These are phyloP conservation scores for Valencia hispanica DNA, from an alignment of 2,797 vertebrate species.

Conservation along the genomic window DNA sequence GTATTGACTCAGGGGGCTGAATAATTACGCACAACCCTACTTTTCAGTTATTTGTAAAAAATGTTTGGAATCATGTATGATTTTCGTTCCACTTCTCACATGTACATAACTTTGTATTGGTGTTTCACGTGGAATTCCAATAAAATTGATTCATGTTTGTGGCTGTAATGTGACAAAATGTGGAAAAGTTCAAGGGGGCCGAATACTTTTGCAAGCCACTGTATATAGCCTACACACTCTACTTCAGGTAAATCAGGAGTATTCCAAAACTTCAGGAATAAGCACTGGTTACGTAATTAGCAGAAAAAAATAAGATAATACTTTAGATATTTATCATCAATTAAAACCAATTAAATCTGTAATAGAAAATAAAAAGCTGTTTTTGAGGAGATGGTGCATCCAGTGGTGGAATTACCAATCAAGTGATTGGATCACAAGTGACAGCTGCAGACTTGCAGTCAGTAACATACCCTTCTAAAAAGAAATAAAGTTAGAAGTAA, in stretches of 20 bases:
- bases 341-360: neutral
- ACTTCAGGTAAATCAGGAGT: neutral
- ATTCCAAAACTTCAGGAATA: neutral
- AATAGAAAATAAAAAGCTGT: neutral
- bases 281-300: neutral
- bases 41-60: no score
- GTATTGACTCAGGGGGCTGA: no score
- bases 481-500: conserved; percentile 18
- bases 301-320: neutral
- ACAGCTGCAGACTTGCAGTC: neutral
- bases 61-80: no score
- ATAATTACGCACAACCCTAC: no score
- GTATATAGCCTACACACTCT: no score
- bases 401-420: neutral
- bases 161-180: no score
- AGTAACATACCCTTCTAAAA: neutral
- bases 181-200: no score
- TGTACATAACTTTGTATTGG: no score
- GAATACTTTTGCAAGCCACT: no score
- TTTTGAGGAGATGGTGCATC: neutral
- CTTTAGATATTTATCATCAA: neutral
- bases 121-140: no score
- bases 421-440: neutral
- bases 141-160: no score
- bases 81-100: no score